Evolutionary conservation across 2,888 invertebrate genomes (phyloP), one percentile per base, ranked within the genome.

Genomic region (Limulus polyphemus): DNA sequence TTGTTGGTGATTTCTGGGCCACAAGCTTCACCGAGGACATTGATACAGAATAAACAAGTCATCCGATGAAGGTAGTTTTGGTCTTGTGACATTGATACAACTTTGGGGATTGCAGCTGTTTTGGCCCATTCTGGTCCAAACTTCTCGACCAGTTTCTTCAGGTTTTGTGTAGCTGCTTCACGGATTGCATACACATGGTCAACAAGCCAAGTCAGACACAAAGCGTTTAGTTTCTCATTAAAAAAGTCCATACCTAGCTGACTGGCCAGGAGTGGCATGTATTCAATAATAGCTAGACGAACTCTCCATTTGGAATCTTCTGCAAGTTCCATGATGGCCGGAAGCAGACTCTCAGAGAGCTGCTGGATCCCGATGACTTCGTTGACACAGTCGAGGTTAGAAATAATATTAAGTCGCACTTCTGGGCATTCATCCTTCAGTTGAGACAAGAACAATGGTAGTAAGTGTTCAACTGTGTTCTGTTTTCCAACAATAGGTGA

Each of bases 301-400:
- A 99, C 99, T 63, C 99, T 83, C 99, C 99, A 99, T 77, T 99
- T 99, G 0, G 92, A 88, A 77, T 99, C 99, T 76, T 99, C 98
- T 0, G 99, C 98, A 67, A 99, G 79, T 75, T 99, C 98, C 0
- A 99, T 94, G 68, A 99, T 99, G 11, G 99, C 99, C 10, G 99
- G 99, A 55, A 99, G 80, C 46, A 99, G 83, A 2, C 93, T 94
- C 79, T 98, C 88, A 0, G 92, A 92, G 59, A 94, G 78, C 77
- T 98, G 92, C 69, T 79, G 78, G 70, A 90, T 89, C 52, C 90
- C 90, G 71, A 90, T 90, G 52, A 94, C 95, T 82, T 94, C 93
- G 75, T 97, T 95, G 7, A 99, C 98, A 77, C 97, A 97, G 78
- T 99, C 98, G 75, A 99, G 80, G 79, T 98, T 99, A 16, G 97